Evolutionary conservation across 2,113 vertebrate species (phyloP).

Genomic region (Sapayoa aenigma): DNA sequence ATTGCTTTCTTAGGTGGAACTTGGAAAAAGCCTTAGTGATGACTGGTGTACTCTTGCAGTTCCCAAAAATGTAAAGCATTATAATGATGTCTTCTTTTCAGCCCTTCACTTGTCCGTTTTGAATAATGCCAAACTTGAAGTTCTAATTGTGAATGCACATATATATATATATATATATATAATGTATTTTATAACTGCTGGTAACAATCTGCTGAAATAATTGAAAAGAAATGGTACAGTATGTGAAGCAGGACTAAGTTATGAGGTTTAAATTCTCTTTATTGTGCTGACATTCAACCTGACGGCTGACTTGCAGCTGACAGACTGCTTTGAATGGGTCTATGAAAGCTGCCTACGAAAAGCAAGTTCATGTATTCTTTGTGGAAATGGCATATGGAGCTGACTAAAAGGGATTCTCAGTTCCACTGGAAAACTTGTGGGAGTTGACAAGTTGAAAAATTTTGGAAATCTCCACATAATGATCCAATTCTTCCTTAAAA

Average conservation of each 20-base stretch:
- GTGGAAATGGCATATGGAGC: constrained; percentile 52
- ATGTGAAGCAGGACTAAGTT: background rate
- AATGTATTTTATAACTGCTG: background rate
- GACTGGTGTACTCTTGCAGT: background rate
- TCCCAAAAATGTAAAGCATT: background rate
- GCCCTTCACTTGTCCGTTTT: background rate
- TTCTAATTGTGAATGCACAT: background rate
- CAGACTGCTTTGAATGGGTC: constrained; percentile 50
- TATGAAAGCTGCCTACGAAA: constrained; percentile 48
- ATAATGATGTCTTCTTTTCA: background rate
- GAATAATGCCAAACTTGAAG: background rate
- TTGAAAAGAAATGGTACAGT: background rate
- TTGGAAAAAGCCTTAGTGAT: background rate
- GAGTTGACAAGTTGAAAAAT: constrained; percentile 50
- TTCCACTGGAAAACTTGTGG: constrained; percentile 58
- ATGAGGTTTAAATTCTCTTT: constrained; percentile 28
- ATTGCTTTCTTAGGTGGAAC: background rate
- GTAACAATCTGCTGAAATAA: background rate
- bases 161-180: too few species aligned
- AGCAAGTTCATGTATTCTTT: constrained; percentile 36
- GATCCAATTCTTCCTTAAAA: constrained; percentile 47
- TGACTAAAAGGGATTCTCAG: constrained; percentile 50
- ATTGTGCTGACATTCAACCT: constrained; percentile 35
- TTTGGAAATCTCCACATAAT: constrained; percentile 51
- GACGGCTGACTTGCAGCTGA: constrained; percentile 37